These are phyloP conservation scores for Clusia tigrina DNA, from an alignment of 2,888 invertebrate species.

Conservation along the genomic window DNA sequence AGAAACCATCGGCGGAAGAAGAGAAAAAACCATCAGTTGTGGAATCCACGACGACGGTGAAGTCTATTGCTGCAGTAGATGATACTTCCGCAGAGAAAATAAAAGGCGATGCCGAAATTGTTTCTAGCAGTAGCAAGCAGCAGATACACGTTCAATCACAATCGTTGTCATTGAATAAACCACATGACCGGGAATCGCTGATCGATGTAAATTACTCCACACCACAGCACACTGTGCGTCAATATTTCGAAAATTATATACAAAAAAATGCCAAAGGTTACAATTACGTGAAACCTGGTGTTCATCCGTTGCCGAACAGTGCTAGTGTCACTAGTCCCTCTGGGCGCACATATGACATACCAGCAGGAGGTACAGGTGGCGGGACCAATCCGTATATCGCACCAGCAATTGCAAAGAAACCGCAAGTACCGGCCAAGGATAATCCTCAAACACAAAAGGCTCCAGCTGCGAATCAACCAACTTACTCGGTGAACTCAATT, in stretches of 20 bases:
- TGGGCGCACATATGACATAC: constrained; percentile 56
- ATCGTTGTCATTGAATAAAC: constrained; percentile 34
- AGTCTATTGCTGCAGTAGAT: constrained; percentile 30
- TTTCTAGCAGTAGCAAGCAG: constrained; percentile 45
- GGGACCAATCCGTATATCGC: constrained; percentile 58
- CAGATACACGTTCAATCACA: constrained; percentile 46
- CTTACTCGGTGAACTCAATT: constrained; percentile 39
- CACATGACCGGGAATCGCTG: constrained; percentile 45
- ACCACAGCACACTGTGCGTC: constrained; percentile 49
- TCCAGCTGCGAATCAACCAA: constrained; percentile 16
- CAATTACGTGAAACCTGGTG: constrained; percentile 47
- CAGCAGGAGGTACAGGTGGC: constrained; percentile 48
- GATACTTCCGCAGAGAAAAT: constrained; percentile 55
- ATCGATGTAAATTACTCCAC: constrained; percentile 51
- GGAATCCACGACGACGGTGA: constrained; percentile 26
- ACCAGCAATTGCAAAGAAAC: constrained; percentile 51
- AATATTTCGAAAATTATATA: constrained; percentile 53
- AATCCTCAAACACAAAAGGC: constrained; percentile 8
- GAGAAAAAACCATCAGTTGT: constrained; percentile 6
- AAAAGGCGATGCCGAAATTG: constrained; percentile 58
- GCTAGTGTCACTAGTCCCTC: constrained; percentile 54
- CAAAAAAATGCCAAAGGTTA: constrained; percentile 48
- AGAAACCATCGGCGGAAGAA: constrained; percentile 26
- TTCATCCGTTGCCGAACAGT: constrained; percentile 39
- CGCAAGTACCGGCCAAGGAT: constrained; percentile 39